A percentile compares a stretch with the other conserved stretches of the same genome.
phyloP scores from a whole-genome alignment of 2,888 invertebrate genomes.

The Drosophila prostipennis region DNA sequence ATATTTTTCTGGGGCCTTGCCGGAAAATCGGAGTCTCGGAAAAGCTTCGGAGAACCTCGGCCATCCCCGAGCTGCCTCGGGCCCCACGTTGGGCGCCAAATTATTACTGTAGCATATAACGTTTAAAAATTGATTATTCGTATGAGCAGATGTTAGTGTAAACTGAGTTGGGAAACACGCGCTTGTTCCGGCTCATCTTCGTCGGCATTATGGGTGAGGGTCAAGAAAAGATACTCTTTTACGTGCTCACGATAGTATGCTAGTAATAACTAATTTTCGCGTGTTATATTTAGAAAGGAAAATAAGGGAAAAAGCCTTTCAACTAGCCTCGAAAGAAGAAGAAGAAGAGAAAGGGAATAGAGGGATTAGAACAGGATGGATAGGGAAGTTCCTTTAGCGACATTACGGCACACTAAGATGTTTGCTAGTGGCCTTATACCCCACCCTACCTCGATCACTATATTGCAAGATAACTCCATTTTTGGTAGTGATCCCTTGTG shows the following conservation, averaged over 20 bases:
- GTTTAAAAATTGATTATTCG: too few relatives aligned
- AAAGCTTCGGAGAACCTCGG: slow-evolving; percentile 6
- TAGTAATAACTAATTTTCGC: neutral
- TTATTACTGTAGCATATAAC: too few relatives aligned
- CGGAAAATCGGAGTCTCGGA: slow-evolving; percentile 10
- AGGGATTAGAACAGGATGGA: neutral
- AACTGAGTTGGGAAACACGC: too few relatives aligned
- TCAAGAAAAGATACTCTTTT: neutral
- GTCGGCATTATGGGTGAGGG: neutral
- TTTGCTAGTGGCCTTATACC: neutral
- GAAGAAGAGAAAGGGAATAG: neutral
- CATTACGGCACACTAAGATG: slow-evolving; percentile 1
- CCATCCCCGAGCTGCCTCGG: slow-evolving; percentile 6
- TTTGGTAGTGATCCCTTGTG: too few relatives aligned
- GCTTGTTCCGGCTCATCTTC: too few relatives aligned
- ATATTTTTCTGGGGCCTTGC: slow-evolving; percentile 7
- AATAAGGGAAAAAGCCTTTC: neutral
- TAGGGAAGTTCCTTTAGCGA: slow-evolving; percentile 2
- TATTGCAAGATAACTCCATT: slow-evolving; percentile 1
- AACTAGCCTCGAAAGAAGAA: slow-evolving; percentile 6
- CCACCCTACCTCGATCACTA: slow-evolving; percentile 8
- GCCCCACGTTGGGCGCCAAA: slow-evolving; percentile 4
- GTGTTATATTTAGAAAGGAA: neutral
- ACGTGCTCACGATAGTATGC: too few relatives aligned
- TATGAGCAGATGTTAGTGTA: too few relatives aligned